Percentiles rank a stretch among this genome's conserved stretches.
These are phyloP conservation scores for Psix sp. DNA, from an alignment of 1,140 invertebrate species.

Conservation along the genomic window DNA sequence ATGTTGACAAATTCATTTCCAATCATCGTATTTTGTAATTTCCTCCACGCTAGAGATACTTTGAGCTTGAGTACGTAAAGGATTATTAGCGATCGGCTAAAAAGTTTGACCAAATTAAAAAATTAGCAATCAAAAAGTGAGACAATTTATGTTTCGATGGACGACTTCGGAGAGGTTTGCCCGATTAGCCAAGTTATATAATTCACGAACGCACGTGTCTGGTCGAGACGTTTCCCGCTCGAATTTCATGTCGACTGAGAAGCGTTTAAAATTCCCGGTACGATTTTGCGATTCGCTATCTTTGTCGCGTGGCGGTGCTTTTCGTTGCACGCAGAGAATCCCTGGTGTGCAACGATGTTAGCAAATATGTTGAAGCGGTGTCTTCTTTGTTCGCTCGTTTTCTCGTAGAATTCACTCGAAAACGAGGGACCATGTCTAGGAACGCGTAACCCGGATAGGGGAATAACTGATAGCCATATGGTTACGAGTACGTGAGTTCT, in stretches of 20 bases:
- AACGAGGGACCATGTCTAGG: slow-evolving; percentile 9
- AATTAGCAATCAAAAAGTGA: no score
- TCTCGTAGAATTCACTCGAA: slow-evolving; percentile 13
- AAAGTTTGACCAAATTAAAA: no score
- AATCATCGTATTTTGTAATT: no score
- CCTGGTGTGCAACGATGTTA: slow-evolving; percentile 11
- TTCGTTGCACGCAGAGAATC: slow-evolving; percentile 22
- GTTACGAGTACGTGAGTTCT: slow-evolving; percentile 38
- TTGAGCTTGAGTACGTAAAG: no score
- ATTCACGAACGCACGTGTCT: slow-evolving; percentile 58
- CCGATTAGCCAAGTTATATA: slow-evolving; percentile 58
- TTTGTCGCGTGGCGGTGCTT: background rate
- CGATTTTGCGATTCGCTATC: slow-evolving; percentile 38
- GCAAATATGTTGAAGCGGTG: slow-evolving; percentile 12
- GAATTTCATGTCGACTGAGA: slow-evolving; percentile 33
- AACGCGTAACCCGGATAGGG: slow-evolving; percentile 17
- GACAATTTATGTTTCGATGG: no score
- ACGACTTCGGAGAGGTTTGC: no score
- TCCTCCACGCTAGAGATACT: no score
- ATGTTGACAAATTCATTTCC: no score
- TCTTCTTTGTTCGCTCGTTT: slow-evolving; percentile 38
- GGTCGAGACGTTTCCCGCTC: slow-evolving; percentile 25
- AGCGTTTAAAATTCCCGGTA: slow-evolving; percentile 50
- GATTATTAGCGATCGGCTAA: no score
- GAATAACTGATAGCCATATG: slow-evolving; percentile 54